A percentile compares a stretch with the other conserved stretches of the same genome.
These are phyloP conservation scores for Euborellia annulipes DNA, from an alignment of 1,140 invertebrate species.

Conservation along the genomic window DNA sequence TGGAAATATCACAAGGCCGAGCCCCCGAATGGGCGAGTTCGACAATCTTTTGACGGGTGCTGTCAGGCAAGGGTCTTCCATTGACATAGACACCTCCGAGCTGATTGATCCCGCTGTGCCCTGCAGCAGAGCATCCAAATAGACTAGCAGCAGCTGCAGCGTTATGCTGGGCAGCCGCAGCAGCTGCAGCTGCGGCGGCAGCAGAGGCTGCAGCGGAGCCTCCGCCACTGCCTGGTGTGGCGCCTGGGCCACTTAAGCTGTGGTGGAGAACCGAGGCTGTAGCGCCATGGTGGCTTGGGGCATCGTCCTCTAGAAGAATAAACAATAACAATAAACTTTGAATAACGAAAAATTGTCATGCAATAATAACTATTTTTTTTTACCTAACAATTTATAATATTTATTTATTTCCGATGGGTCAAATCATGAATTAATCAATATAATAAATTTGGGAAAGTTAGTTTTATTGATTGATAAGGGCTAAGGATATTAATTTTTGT, in stretches of 20 bases:
- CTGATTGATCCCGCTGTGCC: conserved; percentile 95
- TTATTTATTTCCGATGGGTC: too few species aligned
- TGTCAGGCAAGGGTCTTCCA: conserved; percentile 90
- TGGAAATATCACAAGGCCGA: conserved; percentile 93
- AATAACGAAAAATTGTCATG: conserved; percentile 23
- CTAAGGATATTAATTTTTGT: too few species aligned
- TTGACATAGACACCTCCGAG: conserved; percentile 97
- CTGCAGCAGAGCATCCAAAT: conserved; percentile 61
- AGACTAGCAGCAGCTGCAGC: conserved; percentile 40
- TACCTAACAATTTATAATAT: too few species aligned
- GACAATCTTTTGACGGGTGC: conserved; percentile 93
- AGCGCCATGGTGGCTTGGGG: conserved; percentile 10
- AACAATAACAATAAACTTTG: too few species aligned
- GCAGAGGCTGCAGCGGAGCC: conserved; percentile 1
- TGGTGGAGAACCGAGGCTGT: conserved; percentile 16
- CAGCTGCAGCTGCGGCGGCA: not conserved
- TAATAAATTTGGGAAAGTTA: too few species aligned
- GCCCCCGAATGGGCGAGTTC: conserved; percentile 93
- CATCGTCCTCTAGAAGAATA: conserved; percentile 25
- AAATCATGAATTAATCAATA: too few species aligned
- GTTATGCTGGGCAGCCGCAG: conserved; percentile 23
- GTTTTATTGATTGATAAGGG: too few species aligned
- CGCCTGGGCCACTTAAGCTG: conserved; percentile 25
- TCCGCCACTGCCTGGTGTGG: conserved; percentile 30
- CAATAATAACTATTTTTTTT: too few species aligned